Conservation (phyloP, 2,113 vertebrate genomes). For the Microcebus griseorufus region DNA sequence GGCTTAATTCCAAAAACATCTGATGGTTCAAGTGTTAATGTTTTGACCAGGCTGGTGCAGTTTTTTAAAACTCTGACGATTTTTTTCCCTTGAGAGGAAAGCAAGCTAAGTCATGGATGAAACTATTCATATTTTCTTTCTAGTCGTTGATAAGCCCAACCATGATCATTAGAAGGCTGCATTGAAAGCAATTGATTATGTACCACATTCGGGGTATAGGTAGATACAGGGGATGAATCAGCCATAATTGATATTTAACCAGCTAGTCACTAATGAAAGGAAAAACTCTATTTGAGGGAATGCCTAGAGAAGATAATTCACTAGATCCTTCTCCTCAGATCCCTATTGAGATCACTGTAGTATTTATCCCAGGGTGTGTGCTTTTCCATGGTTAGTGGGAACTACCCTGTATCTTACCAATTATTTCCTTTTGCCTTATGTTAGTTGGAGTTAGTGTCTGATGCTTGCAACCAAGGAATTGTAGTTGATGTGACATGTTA, state of each 20-base stretch:
- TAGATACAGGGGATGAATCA: too few relatives aligned
- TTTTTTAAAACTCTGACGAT: neutral
- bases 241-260: neutral
- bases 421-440: neutral
- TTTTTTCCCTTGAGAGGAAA: neutral
- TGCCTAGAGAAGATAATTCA: neutral
- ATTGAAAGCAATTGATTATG: neutral
- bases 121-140: neutral
- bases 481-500: neutral
- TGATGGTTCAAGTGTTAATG: neutral
- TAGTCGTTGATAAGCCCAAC: neutral
- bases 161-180: neutral
- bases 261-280: neutral
- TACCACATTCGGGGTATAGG: neutral
- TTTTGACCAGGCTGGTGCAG: neutral
- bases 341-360: neutral
- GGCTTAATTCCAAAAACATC: neutral
- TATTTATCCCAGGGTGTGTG: neutral
- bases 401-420: neutral
- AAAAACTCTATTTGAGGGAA: neutral
- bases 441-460: neutral
- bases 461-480: neutral
- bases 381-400: neutral
- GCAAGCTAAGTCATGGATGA: neutral
- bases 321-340: neutral